A percentile compares a stretch with the other conserved stretches of the same genome.
phyloP scores from a whole-genome alignment of 2,797 vertebrate genomes.

The Knipowitschia caucasica region DNA sequence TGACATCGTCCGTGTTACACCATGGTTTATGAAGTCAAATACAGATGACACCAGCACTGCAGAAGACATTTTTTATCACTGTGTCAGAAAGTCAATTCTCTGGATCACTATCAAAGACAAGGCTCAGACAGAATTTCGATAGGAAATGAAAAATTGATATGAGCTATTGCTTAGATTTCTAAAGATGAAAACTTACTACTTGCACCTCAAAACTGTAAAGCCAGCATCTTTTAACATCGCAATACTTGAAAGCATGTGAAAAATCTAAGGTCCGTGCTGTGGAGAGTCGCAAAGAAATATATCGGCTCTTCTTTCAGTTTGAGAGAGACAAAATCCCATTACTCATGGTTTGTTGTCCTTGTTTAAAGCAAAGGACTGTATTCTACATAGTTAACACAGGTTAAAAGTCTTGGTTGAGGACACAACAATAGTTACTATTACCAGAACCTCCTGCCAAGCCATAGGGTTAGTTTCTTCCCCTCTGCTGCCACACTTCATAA shows the following conservation, averaged over 20 bases:
- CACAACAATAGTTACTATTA: too few species aligned
- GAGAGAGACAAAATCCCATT: constrained; percentile 37
- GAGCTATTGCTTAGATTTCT: constrained; percentile 6
- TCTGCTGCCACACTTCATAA: too few species aligned
- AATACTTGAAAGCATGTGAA: constrained; percentile 21
- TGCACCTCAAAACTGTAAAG: constrained; percentile 23
- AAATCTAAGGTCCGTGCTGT: constrained; percentile 26
- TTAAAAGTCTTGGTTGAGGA: too few species aligned
- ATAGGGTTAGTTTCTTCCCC: too few species aligned
- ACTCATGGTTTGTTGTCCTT: constrained; percentile 1
- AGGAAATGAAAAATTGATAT: constrained; percentile 7
- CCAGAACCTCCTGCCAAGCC: too few species aligned
- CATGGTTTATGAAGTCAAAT: background rate
- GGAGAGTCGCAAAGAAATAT: constrained; percentile 38
- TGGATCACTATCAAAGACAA: background rate
- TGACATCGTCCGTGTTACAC: background rate
- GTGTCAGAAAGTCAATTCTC: constrained; percentile 12
- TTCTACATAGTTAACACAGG: too few species aligned
- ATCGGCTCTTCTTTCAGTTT: constrained; percentile 48
- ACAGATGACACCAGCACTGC: background rate
- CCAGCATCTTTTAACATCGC: constrained; percentile 23
- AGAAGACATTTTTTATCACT: constrained; percentile 7
- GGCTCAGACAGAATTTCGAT: constrained; percentile 8
- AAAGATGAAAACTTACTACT: constrained; percentile 10
- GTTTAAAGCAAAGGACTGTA: constrained; percentile 8